phyloP scores from a whole-genome alignment of 1,140 invertebrate genomes.

The Drosophila insularis region DNA sequence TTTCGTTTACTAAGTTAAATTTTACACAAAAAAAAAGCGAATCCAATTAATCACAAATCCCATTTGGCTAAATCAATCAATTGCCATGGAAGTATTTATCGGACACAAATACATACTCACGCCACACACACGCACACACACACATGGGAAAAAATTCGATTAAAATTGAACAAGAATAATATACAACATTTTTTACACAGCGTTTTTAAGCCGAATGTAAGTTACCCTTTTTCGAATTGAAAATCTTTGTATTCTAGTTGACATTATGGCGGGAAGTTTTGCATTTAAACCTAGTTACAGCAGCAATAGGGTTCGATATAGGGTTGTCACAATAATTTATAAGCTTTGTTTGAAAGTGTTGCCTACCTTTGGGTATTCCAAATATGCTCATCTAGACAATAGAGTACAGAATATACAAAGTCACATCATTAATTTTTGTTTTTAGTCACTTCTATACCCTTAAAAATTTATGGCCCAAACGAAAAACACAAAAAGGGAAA shows the following conservation, averaged over 20 bases:
- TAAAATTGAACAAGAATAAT: constrained; percentile 53
- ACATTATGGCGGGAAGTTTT: too few relatives aligned
- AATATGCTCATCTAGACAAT: neutral
- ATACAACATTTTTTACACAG: neutral
- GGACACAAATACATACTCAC: constrained; percentile 46
- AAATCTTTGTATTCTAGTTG: too few relatives aligned
- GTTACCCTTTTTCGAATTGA: neutral
- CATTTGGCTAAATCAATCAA: constrained; percentile 60
- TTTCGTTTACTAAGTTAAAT: neutral
- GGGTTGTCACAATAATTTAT: neutral
- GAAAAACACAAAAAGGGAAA: constrained; percentile 4
- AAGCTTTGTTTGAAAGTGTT: neutral
- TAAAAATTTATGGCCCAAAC: constrained; percentile 57
- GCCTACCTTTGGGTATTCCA: neutral
- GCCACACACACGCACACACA: constrained; percentile 41
- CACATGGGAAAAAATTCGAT: constrained; percentile 54
- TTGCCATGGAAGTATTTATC: constrained; percentile 51
- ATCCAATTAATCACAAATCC: constrained; percentile 70
- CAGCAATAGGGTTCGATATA: too few relatives aligned
- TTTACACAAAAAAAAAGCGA: constrained; percentile 1
- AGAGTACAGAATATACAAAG: constrained; percentile 3
- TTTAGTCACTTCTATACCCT: constrained; percentile 1
- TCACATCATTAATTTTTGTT: constrained; percentile 73
- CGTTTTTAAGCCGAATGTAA: neutral
- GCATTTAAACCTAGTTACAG: too few relatives aligned